A percentile compares a stretch with the other conserved stretches of the same genome.
Conservation (phyloP, 2,797 vertebrate genomes). For the Aselliscus stoliczkanus region DNA sequence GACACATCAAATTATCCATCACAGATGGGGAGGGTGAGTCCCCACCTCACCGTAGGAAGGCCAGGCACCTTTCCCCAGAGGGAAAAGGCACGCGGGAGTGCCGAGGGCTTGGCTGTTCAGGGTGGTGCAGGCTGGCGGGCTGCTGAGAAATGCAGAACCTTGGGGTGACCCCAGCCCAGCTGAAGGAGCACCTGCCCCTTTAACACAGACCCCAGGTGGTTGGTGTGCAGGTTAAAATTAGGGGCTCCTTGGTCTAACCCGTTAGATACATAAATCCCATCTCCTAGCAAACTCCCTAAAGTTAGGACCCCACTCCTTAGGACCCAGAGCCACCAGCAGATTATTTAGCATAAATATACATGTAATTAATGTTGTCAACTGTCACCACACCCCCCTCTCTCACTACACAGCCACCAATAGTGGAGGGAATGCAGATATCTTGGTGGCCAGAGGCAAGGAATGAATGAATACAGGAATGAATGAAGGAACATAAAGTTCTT, state of each 20-base stretch:
- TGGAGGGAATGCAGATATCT: not conserved
- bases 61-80: not conserved
- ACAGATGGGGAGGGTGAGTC: too few relatives aligned
- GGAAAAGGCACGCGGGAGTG: not conserved
- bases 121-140: fast-evolving
- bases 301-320: not conserved
- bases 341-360: not conserved
- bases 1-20: not conserved
- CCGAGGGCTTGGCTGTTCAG: fast-evolving
- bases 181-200: not conserved
- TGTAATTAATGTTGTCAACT: too few relatives aligned
- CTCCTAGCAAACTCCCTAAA: not conserved
- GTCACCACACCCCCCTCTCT: too few relatives aligned
- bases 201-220: fast-evolving
- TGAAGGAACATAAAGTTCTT: not conserved
- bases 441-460: not conserved
- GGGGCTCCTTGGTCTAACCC: not conserved
- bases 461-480: too few relatives aligned
- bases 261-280: not conserved
- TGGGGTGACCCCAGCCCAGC: fast-evolving
- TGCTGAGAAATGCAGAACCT: not conserved
- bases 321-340: not conserved
- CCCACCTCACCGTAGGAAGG: not conserved
- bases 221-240: not conserved
- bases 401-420: not conserved